These are phyloP conservation scores for Acrossocheilus wenchowensis DNA, from an alignment of 2,797 vertebrate genomes.

Conservation along the genomic window DNA sequence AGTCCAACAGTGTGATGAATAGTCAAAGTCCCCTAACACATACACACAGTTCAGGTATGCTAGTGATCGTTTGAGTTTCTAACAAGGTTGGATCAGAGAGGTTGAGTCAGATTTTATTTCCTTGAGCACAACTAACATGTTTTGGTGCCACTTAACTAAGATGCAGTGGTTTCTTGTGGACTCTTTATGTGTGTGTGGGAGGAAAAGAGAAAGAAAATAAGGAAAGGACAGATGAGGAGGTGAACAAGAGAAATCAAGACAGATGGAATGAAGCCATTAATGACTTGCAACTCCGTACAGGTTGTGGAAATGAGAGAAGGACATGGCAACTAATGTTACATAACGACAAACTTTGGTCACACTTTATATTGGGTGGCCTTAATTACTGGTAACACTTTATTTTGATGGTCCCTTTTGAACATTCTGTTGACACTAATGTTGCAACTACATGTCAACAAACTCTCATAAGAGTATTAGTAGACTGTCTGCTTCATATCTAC, in stretches of 20 bases:
- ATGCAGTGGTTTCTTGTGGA: neutral
- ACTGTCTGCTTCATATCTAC: too few relatives aligned
- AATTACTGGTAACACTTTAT: too few relatives aligned
- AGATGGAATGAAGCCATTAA: neutral
- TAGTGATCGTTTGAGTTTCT: neutral
- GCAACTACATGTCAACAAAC: too few relatives aligned
- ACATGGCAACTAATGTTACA: neutral
- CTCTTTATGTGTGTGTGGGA: neutral
- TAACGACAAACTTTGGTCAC: neutral
- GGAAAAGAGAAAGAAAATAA: neutral
- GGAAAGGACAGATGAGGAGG: neutral
- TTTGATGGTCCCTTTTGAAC: too few relatives aligned
- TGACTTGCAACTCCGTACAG: neutral
- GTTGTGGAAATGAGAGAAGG: neutral
- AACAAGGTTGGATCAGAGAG: constrained; percentile 2
- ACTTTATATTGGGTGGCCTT: too few relatives aligned
- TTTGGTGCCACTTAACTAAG: constrained; percentile 7
- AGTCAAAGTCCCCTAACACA: neutral
- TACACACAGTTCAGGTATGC: neutral
- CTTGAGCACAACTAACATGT: neutral
- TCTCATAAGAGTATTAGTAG: too few relatives aligned
- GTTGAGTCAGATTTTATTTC: neutral
- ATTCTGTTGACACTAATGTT: too few relatives aligned
- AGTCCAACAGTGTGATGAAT: neutral
- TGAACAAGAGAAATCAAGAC: neutral